Base-by-base conservation (phyloP, 2,888 invertebrate species). In the Dicyrtoma fusca region DNA sequence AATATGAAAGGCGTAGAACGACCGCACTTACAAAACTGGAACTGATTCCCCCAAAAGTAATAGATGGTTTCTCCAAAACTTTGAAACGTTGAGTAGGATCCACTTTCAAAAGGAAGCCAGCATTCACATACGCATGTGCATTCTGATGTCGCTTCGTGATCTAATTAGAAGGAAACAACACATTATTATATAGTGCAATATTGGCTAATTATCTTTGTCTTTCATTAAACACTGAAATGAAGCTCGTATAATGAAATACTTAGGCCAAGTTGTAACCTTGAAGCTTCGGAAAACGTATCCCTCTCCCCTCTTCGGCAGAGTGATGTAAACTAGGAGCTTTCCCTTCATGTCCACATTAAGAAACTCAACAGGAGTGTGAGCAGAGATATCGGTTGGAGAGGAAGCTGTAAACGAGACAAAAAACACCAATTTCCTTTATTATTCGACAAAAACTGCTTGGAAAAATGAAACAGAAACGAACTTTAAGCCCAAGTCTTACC, bases 111-210 rank as follows among this genome's bases (percentile, higher is more conserved):
- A 89, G 83, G 80, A 92, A 91, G 0, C 89, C 92, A 14, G 90
- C 90, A 81, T 91, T 92, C 0, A 92, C 89, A 72, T 89, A 88
- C 0, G 92, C 91, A 80, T 91, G 91, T 0, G 91, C 89, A 81
- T 91, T 91, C 84, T 91, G 91, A 0, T 90, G 88, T 74, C 91
- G 85, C 0, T 90, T 90, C 88, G 90, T 90, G 63, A 92, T 89
- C 91, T 90, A 82, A 64, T 49, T 5, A 11, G 45, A 45, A 13
- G 5, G 17, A 49, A 49, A 17, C 17, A 49, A 17, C 17, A 44
- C 8, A 44, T 44, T 44, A 10, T 44, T 44, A 44, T 44, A 10
- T 10, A 44, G 13, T 44, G 10, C 8, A 44, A 10, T 44, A 44
- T 10, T 10, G 13, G 8, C 8, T 44, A 44, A 44, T 44, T 44